Conservation (phyloP, 2,797 vertebrate genomes). For the Buphagus erythrorhynchus region DNA sequence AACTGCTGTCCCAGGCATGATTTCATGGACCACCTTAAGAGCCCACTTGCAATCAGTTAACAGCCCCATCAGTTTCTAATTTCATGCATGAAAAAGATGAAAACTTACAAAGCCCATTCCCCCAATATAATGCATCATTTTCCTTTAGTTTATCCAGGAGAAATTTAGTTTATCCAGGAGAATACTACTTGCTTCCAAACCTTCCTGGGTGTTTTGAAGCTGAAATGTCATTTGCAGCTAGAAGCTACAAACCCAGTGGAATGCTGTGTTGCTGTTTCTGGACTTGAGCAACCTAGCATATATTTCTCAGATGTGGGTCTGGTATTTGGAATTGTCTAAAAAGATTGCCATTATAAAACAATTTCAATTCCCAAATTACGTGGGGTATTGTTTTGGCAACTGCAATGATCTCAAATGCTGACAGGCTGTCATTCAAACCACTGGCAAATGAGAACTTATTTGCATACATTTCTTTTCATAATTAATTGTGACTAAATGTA, state of each 20-base stretch:
- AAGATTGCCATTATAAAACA: neutral
- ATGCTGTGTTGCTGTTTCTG: neutral
- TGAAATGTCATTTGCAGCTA: neutral
- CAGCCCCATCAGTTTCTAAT: neutral
- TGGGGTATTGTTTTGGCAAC: neutral
- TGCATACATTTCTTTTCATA: conserved; percentile 37
- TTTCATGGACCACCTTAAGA: neutral
- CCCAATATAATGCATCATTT: neutral
- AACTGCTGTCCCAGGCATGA: neutral
- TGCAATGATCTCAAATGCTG: neutral
- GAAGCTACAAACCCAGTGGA: neutral
- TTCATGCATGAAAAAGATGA: neutral
- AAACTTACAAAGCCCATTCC: rapidly evolving
- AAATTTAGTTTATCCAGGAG: neutral
- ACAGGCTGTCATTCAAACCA: conserved; percentile 32
- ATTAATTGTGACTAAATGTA: conserved; percentile 64
- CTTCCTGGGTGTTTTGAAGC: neutral
- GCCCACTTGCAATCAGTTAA: neutral
- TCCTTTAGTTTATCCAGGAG: neutral
- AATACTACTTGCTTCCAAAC: neutral
- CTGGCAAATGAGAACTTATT: conserved; percentile 16
- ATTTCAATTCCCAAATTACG: neutral
- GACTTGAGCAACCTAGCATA: neutral
- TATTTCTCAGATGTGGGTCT: neutral
- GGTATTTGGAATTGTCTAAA: neutral